Conservation (phyloP, 2,113 vertebrate species). For the Centropus unirufus region DNA sequence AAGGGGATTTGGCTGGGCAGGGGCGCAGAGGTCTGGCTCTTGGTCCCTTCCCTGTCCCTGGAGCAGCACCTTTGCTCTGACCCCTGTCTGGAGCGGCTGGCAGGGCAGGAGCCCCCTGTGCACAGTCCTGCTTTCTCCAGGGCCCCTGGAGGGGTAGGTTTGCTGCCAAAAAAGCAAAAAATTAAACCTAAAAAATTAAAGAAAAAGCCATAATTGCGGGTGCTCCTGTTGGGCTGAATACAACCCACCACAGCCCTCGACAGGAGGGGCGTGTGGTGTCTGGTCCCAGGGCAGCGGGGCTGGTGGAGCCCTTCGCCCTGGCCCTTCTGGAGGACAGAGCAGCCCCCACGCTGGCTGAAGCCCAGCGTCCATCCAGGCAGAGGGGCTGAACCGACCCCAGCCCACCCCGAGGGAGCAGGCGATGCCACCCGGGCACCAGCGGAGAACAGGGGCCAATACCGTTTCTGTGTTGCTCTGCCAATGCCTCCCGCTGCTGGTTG, state of each 20-base stretch:
- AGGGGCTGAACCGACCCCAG: rapidly evolving
- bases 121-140: neutral
- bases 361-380: neutral
- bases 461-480: slow-evolving; percentile 53
- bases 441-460: neutral
- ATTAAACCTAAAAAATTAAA: neutral
- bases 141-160: neutral
- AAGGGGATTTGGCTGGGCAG: neutral
- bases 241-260: rapidly evolving
- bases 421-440: neutral
- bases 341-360: neutral
- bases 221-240: neutral
- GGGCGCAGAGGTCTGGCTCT: neutral
- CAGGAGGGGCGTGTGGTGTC: neutral
- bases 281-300: neutral
- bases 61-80: neutral
- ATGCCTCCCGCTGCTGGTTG: slow-evolving; percentile 59
- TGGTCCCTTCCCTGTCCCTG: neutral
- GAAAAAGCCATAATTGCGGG: slow-evolving; percentile 61
- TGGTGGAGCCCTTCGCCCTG: neutral
- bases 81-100: neutral
- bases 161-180: slow-evolving; percentile 31
- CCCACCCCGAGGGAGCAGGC: rapidly evolving
- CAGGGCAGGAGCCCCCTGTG: neutral
- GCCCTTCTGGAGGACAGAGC: neutral